Conservation (phyloP, 2,113 vertebrate species). For the Thunnus maccoyii region DNA sequence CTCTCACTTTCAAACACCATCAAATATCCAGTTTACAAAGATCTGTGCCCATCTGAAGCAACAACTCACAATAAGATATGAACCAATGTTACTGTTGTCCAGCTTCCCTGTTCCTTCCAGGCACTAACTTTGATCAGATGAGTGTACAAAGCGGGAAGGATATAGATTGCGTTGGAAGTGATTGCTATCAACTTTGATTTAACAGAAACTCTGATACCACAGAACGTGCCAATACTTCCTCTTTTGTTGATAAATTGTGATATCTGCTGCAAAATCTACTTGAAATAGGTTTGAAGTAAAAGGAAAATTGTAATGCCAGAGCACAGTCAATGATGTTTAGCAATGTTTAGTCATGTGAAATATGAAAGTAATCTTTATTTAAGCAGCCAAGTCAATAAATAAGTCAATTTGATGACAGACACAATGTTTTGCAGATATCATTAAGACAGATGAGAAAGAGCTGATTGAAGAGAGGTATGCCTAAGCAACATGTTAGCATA, state of each 20-base stretch:
- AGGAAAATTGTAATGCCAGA: neutral
- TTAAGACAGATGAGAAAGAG: slow-evolving; percentile 64
- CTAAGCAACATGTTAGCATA: slow-evolving; percentile 47
- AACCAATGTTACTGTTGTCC: slow-evolving; percentile 38
- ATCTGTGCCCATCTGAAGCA: slow-evolving; percentile 62
- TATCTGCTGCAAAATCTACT: slow-evolving; percentile 29
- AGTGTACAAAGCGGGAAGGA: slow-evolving; percentile 28
- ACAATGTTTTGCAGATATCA: slow-evolving; percentile 38
- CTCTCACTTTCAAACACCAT: slow-evolving; percentile 53
- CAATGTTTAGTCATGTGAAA: slow-evolving; percentile 3
- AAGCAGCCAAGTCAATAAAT: neutral
- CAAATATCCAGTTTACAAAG: slow-evolving; percentile 55
- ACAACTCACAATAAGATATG: slow-evolving; percentile 49
- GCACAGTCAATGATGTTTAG: neutral
- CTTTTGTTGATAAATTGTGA: slow-evolving; percentile 25
- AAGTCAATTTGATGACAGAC: slow-evolving; percentile 26
- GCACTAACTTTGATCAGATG: slow-evolving; percentile 62
- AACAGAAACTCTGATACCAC: slow-evolving; percentile 14
- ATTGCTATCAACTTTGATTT: slow-evolving; percentile 51
- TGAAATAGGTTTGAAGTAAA: slow-evolving; percentile 7
- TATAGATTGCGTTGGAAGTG: slow-evolving; percentile 29
- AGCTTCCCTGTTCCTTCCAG: slow-evolving; percentile 72
- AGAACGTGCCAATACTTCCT: slow-evolving; percentile 29
- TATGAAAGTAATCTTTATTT: neutral
- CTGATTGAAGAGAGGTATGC: slow-evolving; percentile 64